Base-by-base conservation (phyloP, 1,140 invertebrate species). In the Drosophila virilis region DNA sequence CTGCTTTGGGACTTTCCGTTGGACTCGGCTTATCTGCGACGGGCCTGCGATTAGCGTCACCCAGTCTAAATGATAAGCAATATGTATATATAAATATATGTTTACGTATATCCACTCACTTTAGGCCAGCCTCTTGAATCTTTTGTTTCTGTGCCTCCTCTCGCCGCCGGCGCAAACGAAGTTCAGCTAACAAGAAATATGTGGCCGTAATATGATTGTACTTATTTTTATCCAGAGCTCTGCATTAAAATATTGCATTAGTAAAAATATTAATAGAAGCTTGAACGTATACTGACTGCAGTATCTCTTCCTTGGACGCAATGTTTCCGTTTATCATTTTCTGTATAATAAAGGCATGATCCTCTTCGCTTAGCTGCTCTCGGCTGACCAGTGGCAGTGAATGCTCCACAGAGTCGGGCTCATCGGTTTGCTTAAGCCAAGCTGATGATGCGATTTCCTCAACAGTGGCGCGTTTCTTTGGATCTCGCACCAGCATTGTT, bases 161-260 rank as follows among this genome's bases (percentile, higher is more conserved):
- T 22, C 95, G 92, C 61, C 96, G 95, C 46, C 95, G 94, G 91
- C 95, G 94, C 22, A 99, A 93, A 92, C 98, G 97, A 67, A 98
- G 93, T 93, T 99, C 99, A 22, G 98, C 98, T 71, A 99, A 93
- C 78, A 99, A 93, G 93, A 98, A 99, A 93, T 99, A 99, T 33
- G 98, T 99, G 32, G 99, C 99, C 35, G 98, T 99, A 77, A 99
- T 97, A 93, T 99, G 98, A 93, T 99, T 98, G 93, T 99, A 99
- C 89, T 98, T 97, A 93, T 99, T 98, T 91, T 96, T 97, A 90
- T 99, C 97, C 72, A 99, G 93, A 60, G 97, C 96, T 78, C 97
- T 98, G 91, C 12, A 94, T 13, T 0, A 94, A 45, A 57, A 54
- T 12, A 54, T 17, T 2, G 0, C 22, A 28, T 15, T 33, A 51